Base-by-base conservation (phyloP, 2,888 invertebrate species). In the Rotaria socialis region DNA sequence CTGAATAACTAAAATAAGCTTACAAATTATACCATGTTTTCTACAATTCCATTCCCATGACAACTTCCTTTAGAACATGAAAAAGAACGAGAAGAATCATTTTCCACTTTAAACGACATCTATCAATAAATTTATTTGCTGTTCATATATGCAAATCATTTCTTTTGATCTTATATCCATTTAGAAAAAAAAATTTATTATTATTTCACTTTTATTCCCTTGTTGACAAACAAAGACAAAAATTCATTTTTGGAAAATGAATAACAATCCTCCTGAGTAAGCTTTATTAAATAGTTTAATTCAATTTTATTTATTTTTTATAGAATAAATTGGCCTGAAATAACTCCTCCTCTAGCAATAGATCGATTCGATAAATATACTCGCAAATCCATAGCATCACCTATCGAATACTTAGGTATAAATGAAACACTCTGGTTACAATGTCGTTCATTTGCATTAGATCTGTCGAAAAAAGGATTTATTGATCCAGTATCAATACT, bases 161-260 rank as follows among this genome's bases (percentile, higher is more conserved):
- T 35, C 16, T 67, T 67, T 67, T 4, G 35, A 35, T 67, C 35
- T 14, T 60, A 27, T 35, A 67, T 67, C 16, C 27, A 67, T 67
- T 67, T 67, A 4, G 35, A 67, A 67, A 14, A 67, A 16, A 35
- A 27, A 27, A 35, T 35, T 27, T 27, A 67, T 67, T 67, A 67
- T 35, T 19, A 67, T 22, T 14, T 67, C 35, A 27, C 14, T 5
- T 67, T 67, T 27, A 14, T 67, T 19, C 41, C 3, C 67, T 41
- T 67, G 19, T 67, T 67, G 67, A 67, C 67, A 67, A 67, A 67
- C 67, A 67, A 67, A 67, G 67, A 67, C 67, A 27, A 67, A n/a
- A 35, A 3, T 67, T 67, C 35, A 67, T 67, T 67, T n/a, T 8
- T 24, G 0, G 11, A 11, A 67, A 67, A 67, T 67, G 67, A 41